These are phyloP conservation scores for Tinea trinotella DNA, from an alignment of 2,888 invertebrate species.

Conservation along the genomic window DNA sequence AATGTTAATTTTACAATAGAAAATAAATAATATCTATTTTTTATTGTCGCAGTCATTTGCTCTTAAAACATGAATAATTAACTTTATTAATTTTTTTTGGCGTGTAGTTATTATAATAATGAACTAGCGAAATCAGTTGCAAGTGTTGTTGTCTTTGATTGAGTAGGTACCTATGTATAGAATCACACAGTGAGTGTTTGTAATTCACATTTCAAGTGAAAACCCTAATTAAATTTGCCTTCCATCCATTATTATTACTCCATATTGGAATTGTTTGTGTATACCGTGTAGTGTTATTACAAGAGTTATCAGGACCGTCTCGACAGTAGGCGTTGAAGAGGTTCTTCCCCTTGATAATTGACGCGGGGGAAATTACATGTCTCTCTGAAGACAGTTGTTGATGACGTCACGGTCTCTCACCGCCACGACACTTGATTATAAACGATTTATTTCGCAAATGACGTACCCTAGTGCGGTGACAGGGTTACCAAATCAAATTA, in stretches of 20 bases:
- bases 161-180: too few species aligned
- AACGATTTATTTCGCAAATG: slow-evolving; percentile 65
- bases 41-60: too few species aligned
- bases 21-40: too few species aligned
- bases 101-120: too few species aligned
- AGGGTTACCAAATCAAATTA: slow-evolving; percentile 3
- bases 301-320: slow-evolving; percentile 25
- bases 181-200: background rate
- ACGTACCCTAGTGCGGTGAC: slow-evolving; percentile 23
- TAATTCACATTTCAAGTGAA: background rate
- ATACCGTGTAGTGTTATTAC: slow-evolving; percentile 6
- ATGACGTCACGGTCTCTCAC: slow-evolving; percentile 52
- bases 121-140: too few species aligned
- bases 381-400: slow-evolving; percentile 66
- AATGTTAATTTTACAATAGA: too few species aligned
- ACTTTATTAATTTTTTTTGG: too few species aligned
- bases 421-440: slow-evolving; percentile 52
- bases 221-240: slow-evolving; percentile 3
- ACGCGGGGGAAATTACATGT: slow-evolving; percentile 70
- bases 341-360: slow-evolving; percentile 58
- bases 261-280: slow-evolving; percentile 16
- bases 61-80: too few species aligned
- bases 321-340: slow-evolving; percentile 32
- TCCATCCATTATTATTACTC: background rate
- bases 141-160: too few species aligned